Percentiles rank a stretch among this genome's conserved stretches.
These are phyloP conservation scores for Ischnura elegans DNA, from an alignment of 2,888 invertebrate species.

Conservation along the genomic window DNA sequence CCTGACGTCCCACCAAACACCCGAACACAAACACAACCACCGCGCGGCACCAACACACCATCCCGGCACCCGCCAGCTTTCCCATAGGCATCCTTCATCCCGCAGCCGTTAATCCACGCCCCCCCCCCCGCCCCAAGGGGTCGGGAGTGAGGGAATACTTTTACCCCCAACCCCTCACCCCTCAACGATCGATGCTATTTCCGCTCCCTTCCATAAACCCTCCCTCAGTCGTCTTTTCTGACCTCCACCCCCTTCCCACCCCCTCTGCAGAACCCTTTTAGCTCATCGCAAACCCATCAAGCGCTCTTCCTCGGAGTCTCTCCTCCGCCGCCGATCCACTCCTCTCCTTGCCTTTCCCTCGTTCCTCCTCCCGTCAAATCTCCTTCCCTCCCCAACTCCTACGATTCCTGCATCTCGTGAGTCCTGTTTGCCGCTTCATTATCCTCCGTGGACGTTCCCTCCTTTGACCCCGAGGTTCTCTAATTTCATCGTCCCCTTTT, in stretches of 20 bases:
- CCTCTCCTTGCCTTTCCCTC: not conserved
- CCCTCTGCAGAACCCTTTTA: not conserved
- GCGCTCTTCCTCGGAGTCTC: not conserved
- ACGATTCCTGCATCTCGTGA: no score
- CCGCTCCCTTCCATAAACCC: not conserved
- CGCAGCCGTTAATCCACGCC: conserved; percentile 1
- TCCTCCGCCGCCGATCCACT: not conserved
- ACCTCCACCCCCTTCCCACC: not conserved
- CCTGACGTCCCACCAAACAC: not conserved
- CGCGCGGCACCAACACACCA: not conserved
- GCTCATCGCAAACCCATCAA: conserved; percentile 38
- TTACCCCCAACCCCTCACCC: not conserved
- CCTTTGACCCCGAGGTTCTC: no score
- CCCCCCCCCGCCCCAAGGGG: no score
- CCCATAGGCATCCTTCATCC: conserved; percentile 21
- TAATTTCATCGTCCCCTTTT: no score
- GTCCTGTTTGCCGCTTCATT: no score
- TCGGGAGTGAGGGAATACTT: not conserved
- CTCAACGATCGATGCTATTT: not conserved
- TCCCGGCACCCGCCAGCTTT: not conserved
- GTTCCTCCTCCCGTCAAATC: not conserved
- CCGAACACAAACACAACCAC: not conserved
- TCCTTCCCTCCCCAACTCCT: no score
- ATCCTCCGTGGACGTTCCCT: no score
- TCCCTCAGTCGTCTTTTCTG: not conserved